Percentiles rank a stretch among this genome's conserved stretches.
Evolutionary conservation across 2,888 invertebrate genomes (phyloP).

Genomic region (Drosophila siamana): DNA sequence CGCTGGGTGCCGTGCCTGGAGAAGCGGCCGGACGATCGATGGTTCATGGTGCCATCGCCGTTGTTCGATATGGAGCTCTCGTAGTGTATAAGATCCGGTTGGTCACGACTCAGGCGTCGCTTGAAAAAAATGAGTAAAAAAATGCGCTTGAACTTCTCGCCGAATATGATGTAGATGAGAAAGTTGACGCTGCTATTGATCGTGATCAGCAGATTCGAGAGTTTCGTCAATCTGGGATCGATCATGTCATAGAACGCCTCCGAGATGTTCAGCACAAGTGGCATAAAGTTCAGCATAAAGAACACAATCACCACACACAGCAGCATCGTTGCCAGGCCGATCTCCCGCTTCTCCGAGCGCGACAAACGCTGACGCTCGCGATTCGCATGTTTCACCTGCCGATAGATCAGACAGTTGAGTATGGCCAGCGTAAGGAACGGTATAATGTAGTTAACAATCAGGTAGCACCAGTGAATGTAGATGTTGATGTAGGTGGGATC

Average conservation of each 20-base stretch:
- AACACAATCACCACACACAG: conserved; percentile 97
- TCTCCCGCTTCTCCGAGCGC: conserved; percentile 95
- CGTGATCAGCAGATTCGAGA: conserved; percentile 96
- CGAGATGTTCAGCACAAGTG: conserved; percentile 93
- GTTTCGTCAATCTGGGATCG: conserved; percentile 90
- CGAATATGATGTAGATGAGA: conserved; percentile 98
- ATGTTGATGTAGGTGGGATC: conserved; percentile 92
- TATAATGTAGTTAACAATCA: conserved; percentile 96
- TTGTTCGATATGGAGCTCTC: conserved; percentile 93
- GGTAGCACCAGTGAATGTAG: conserved; percentile 97
- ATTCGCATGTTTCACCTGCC: conserved; percentile 95
- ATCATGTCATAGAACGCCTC: conserved; percentile 91
- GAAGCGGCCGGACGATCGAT: conserved; percentile 87
- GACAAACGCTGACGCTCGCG: conserved; percentile 95
- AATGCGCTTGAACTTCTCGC: conserved; percentile 96
- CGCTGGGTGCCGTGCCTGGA: conserved; percentile 86
- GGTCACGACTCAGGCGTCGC: conserved; percentile 88
- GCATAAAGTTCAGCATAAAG: conserved; percentile 95
- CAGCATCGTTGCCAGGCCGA: conserved; percentile 97
- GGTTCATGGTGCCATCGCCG: conserved; percentile 89
- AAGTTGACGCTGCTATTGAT: conserved; percentile 99
- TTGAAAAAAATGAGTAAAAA: conserved; percentile 93
- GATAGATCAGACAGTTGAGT: conserved; percentile 95
- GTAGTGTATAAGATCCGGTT: conserved; percentile 92
- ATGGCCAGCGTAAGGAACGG: conserved; percentile 95